Conservation (phyloP, 92 coral and sea anemone genomes). For the Umimayanthus kanabou region DNA sequence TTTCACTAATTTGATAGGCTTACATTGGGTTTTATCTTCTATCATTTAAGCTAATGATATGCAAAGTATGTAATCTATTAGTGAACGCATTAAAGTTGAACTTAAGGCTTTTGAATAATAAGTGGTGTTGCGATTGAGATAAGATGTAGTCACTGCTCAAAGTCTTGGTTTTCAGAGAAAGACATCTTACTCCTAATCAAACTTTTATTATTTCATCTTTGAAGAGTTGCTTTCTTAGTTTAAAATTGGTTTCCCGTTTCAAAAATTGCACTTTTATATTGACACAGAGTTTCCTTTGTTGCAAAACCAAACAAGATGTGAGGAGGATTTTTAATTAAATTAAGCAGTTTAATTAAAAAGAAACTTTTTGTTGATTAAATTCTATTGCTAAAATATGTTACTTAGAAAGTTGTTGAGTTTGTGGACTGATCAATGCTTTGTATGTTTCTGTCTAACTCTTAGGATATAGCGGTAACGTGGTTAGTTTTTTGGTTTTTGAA, state of each 20-base stretch:
- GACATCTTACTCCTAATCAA: background rate
- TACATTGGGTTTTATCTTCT: background rate
- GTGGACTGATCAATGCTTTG: no score
- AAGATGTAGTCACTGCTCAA: background rate
- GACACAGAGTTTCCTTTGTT: background rate
- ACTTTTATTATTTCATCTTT: background rate
- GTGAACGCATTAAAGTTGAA: slow-evolving; percentile 15
- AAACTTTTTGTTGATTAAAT: no score
- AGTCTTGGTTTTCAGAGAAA: background rate
- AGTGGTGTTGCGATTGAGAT: background rate
- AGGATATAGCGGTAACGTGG: no score
- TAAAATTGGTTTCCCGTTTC: background rate
- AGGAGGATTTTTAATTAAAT: background rate
- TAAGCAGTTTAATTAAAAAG: background rate
- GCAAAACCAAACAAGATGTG: background rate
- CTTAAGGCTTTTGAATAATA: slow-evolving; percentile 1
- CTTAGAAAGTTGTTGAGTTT: no score
- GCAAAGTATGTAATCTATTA: background rate
- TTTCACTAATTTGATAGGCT: background rate
- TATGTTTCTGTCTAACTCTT: no score
- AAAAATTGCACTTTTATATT: background rate
- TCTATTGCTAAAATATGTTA: no score
- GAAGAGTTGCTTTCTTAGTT: no score
- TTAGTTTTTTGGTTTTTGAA: background rate
- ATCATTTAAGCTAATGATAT: slow-evolving; percentile 16